phyloP scores from a whole-genome alignment of 2,888 invertebrate species.

The Bombyx huttoni region DNA sequence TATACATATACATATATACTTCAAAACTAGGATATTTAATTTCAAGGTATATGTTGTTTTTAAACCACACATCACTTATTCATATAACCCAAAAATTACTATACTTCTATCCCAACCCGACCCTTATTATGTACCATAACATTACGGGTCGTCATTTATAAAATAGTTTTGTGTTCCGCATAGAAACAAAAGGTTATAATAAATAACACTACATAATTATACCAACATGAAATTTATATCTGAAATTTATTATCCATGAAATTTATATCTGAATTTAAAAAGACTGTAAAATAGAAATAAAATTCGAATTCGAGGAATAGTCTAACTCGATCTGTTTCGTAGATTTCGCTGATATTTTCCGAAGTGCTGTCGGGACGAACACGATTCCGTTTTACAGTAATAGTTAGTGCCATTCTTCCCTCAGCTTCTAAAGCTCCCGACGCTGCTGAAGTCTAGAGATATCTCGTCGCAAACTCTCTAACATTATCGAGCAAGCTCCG shows the following conservation, averaged over 20 bases:
- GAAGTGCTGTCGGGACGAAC: slow-evolving; percentile 21
- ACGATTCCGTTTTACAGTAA: slow-evolving; percentile 24
- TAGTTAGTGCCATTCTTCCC: slow-evolving; percentile 34
- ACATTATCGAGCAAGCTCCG: slow-evolving; percentile 26
- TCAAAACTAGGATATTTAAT: no score
- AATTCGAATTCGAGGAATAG: neutral
- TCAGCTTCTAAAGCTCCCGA: slow-evolving; percentile 13
- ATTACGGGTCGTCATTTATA: neutral
- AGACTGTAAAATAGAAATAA: neutral
- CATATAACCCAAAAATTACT: neutral
- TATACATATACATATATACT: no score
- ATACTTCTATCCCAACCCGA: neutral
- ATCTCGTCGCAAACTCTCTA: slow-evolving; percentile 24
- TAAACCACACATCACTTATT: no score
- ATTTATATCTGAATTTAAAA: neutral
- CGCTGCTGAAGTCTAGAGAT: slow-evolving; percentile 13
- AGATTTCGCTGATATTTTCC: slow-evolving; percentile 14
- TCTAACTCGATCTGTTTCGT: neutral
- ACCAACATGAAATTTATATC: neutral
- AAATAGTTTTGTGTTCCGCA: neutral
- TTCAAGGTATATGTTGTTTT: no score
- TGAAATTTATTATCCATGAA: neutral
- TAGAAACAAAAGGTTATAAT: neutral
- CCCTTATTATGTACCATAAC: neutral
- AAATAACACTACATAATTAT: neutral